phyloP scores from a whole-genome alignment of 2,113 vertebrate species.

The Menura novaehollandiae region DNA sequence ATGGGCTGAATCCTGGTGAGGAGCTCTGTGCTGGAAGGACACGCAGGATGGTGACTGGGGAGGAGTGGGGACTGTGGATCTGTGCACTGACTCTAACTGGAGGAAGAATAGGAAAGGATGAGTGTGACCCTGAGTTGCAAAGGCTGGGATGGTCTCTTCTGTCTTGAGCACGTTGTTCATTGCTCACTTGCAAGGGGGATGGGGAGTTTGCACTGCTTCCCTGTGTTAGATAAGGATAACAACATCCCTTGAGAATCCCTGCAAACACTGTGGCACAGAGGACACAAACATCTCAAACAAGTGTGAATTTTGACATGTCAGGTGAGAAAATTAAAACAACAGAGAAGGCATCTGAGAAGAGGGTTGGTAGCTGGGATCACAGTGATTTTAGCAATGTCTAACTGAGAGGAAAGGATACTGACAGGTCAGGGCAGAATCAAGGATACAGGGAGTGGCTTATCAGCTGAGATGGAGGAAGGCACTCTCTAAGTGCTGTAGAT shows the following conservation, averaged over 20 bases:
- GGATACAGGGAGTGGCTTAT: background rate
- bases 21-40: background rate
- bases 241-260: background rate
- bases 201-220: background rate
- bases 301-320: background rate
- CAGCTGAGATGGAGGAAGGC: background rate
- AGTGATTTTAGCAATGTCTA: background rate
- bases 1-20: background rate
- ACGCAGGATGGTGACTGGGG: fast-evolving
- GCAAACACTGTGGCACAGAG: background rate
- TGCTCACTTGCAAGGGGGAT: fast-evolving
- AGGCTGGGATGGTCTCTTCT: background rate
- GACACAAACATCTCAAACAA: background rate
- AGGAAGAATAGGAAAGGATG: background rate
- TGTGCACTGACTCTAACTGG: background rate
- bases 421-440: background rate
- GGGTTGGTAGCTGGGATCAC: background rate
- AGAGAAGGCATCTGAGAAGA: background rate
- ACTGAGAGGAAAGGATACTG: background rate
- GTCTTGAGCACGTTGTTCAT: background rate
- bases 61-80: background rate
- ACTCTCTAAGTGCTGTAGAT: background rate
- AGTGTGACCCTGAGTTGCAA: background rate
- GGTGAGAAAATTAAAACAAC: background rate
- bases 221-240: background rate